A percentile compares a stretch with the other conserved stretches of the same genome.
Evolutionary conservation across 2,797 vertebrate species (phyloP).

Genomic region (Moxostoma hubbsi): DNA sequence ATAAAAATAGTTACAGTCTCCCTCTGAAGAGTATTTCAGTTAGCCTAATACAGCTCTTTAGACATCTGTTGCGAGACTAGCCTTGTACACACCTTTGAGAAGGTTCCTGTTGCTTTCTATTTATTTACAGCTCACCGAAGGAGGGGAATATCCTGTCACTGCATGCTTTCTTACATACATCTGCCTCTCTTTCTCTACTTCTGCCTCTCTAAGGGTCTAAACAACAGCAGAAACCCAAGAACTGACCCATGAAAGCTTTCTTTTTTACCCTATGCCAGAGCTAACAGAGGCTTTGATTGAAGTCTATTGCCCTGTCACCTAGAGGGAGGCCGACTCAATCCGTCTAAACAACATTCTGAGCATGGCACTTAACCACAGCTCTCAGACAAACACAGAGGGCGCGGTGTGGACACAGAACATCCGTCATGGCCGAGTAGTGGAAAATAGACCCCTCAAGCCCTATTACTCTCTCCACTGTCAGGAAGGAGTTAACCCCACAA

Average conservation of each 20-base stretch:
- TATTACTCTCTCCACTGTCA: constrained; percentile 78
- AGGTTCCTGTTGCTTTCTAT: constrained; percentile 67
- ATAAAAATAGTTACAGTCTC: constrained; percentile 26
- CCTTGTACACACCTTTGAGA: constrained; percentile 55
- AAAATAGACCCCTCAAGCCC: constrained; percentile 75
- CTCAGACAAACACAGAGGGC: constrained; percentile 41
- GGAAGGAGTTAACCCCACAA: constrained; percentile 80
- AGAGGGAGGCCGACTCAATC: constrained; percentile 12
- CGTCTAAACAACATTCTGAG: constrained; percentile 42
- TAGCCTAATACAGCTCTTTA: constrained; percentile 64
- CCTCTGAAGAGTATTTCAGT: constrained; percentile 68
- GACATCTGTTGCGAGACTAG: constrained; percentile 66
- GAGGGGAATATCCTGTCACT: constrained; percentile 71
- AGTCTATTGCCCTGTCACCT: constrained; percentile 24
- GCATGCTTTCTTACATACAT: constrained; percentile 37
- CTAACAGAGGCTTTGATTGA: constrained; percentile 36
- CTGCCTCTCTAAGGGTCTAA: constrained; percentile 15
- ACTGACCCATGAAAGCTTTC: constrained; percentile 34
- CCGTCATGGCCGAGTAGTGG: constrained; percentile 71
- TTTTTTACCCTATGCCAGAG: not conserved
- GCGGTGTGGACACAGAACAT: constrained; percentile 62
- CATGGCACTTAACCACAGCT: constrained; percentile 64
- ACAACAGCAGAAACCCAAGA: constrained; percentile 4
- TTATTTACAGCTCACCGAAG: constrained; percentile 68
- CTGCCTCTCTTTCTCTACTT: constrained; percentile 13